Evolutionary conservation across 2,888 invertebrate species (phyloP).

Genomic region (Carcina quercana): DNA sequence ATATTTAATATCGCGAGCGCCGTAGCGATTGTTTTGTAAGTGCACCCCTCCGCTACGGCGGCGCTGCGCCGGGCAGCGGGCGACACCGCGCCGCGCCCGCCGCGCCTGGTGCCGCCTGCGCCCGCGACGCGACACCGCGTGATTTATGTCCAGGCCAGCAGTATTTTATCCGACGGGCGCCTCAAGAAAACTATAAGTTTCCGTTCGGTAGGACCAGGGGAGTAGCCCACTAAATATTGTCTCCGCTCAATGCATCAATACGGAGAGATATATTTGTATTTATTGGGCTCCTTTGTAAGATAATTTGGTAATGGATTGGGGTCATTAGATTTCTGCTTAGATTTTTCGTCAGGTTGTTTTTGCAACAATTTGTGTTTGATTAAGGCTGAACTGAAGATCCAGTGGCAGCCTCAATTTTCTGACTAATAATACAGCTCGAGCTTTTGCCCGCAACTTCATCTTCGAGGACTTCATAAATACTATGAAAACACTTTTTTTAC

Average conservation of each 20-base stretch:
- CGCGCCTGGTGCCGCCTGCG: too few species aligned
- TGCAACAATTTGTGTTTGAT: too few species aligned
- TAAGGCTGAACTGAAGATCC: too few species aligned
- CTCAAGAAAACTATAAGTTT: conserved; percentile 74
- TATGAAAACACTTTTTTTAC: too few species aligned
- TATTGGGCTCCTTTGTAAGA: conserved; percentile 60
- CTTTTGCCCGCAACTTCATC: too few species aligned
- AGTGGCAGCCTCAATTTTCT: too few species aligned
- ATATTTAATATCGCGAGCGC: neutral
- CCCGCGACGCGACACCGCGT: conserved; percentile 60
- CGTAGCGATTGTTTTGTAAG: neutral
- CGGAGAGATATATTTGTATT: conserved; percentile 67
- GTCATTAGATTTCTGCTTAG: conserved; percentile 36
- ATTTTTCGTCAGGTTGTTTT: neutral
- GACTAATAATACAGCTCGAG: too few species aligned
- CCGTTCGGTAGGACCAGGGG: conserved; percentile 70
- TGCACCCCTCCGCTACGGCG: too few species aligned
- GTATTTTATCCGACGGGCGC: conserved; percentile 73
- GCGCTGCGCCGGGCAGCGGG: conserved; percentile 22
- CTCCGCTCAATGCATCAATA: conserved; percentile 64
- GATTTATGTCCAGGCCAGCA: conserved; percentile 69
- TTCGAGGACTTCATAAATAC: too few species aligned
- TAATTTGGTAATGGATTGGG: conserved; percentile 69
- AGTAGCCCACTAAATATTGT: conserved; percentile 71
- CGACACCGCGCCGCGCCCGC: conserved; percentile 61